A percentile compares a stretch with the other conserved stretches of the same genome.
Evolutionary conservation across 2,797 vertebrate species (phyloP).

Genomic region (Pseudomugil gertrudae): DNA sequence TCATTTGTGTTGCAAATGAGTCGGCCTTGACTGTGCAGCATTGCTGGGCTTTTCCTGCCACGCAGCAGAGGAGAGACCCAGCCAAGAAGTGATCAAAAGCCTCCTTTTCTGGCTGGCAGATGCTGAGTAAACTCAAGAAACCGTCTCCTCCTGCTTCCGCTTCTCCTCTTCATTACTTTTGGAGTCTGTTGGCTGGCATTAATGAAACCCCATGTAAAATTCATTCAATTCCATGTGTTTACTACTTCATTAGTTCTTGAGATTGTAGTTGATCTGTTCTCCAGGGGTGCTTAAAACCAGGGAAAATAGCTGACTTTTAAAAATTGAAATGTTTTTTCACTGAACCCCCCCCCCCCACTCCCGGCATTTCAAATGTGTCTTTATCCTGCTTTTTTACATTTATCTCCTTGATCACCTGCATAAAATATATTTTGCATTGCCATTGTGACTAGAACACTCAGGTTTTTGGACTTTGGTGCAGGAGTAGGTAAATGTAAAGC

Average conservation of each 20-base stretch:
- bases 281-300: constrained; percentile 52
- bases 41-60: constrained; percentile 63
- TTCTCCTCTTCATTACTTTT: constrained; percentile 58
- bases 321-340: too few species aligned
- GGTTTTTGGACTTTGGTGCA: constrained; percentile 12
- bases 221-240: constrained; percentile 75
- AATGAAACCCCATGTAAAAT: constrained; percentile 76
- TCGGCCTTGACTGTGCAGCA: constrained; percentile 44
- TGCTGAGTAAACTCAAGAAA: constrained; percentile 68
- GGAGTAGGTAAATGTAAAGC: constrained; percentile 9
- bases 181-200: constrained; percentile 68
- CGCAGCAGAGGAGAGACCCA: constrained; percentile 54
- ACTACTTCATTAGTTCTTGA: constrained; percentile 75
- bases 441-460: constrained; percentile 15
- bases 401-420: constrained; percentile 11
- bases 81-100: constrained; percentile 70
- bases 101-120: constrained; percentile 59
- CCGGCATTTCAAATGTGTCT: constrained; percentile 46
- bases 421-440: too few species aligned
- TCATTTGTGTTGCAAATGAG: constrained; percentile 75
- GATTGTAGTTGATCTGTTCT: constrained; percentile 74
- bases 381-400: constrained; percentile 40
- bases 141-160: constrained; percentile 47
- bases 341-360: too few species aligned
- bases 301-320: constrained; percentile 69